Evolutionary conservation across 2,113 vertebrate species (phyloP), one percentile per base, ranked within the genome.

Genomic region (Petrocephalus zakoni): DNA sequence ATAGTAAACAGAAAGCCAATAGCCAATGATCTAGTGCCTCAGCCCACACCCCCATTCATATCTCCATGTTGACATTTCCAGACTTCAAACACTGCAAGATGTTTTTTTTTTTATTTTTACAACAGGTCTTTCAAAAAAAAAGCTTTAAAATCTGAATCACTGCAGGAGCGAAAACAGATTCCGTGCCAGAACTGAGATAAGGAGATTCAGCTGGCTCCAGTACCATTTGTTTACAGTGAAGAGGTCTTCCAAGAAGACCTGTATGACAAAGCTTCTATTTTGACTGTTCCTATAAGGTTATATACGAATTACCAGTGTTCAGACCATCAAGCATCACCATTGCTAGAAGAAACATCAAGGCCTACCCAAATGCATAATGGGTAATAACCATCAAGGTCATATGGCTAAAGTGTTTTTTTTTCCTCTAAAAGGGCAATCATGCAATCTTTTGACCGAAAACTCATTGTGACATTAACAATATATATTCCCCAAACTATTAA

Each of bases 221-320:
- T 22, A 46, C 61, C 25, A 81, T 87, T 88, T 86, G 64, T 88
- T 82, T 68, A 88, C 52, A 10, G 37, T 7, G 37, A 37, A 42
- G 29, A 46, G 21, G 42, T 25, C 55, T 46, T 19, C 55, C 42
- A 10, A 52, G 22, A 83, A 37, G 22, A 52, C 51, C 34, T 86
- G 75, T 56, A 49, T 88, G 78, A 58, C 8, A 19, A 83, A 29
- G 8, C 13, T 29, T 88, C 19, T 64, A 83, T 90, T 88, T 82
- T 88, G 89, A 90, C 89, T 90, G 86, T 85, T 61, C 68, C 10
- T 17, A 25, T 29, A 83, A 42, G 42, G 42, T 42, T 42, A 42
- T 42, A 42, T 42, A 42, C 29, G 78, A 56, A 81, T 68, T 72
- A 46, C 29, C 17, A 21, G 55, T 19, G 19, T 17, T 52, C 22